phyloP scores from a whole-genome alignment of 2,113 vertebrate genomes.

The Catharus fuscescens region DNA sequence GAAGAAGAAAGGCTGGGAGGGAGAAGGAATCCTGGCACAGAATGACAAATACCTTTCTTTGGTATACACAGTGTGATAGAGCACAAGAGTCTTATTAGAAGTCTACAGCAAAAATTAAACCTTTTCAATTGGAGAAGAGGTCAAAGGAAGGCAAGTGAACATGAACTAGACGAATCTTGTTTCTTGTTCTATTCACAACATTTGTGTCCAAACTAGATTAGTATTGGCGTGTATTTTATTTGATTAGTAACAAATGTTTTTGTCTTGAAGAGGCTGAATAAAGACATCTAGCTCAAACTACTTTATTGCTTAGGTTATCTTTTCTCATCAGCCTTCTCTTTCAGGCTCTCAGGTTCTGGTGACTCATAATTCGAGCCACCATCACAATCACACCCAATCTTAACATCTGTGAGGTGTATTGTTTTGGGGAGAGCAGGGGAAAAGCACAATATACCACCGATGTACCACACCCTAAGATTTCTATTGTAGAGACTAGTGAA shows the following conservation, averaged over 20 bases:
- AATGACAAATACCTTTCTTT: background rate
- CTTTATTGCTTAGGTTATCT: background rate
- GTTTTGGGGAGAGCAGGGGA: background rate
- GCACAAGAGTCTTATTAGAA: background rate
- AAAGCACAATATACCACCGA: background rate
- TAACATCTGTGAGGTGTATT: background rate
- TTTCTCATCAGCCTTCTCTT: background rate
- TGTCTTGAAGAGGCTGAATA: background rate
- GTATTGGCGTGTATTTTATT: background rate
- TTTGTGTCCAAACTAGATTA: background rate
- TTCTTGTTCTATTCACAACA: background rate
- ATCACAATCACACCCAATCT: background rate
- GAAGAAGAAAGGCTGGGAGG: background rate
- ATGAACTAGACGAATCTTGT: background rate
- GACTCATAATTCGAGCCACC: background rate
- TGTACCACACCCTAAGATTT: background rate
- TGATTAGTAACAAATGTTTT: background rate
- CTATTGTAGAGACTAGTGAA: background rate
- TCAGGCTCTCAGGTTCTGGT: background rate
- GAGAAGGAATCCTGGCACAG: background rate
- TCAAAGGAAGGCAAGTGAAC: background rate
- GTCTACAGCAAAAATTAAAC: background rate
- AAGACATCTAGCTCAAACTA: background rate
- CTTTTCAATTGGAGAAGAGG: background rate
- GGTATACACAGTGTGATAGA: no score